Evolutionary conservation across 2,888 invertebrate genomes (phyloP), one percentile per base, ranked within the genome.

Genomic region (Agelastica alni): DNA sequence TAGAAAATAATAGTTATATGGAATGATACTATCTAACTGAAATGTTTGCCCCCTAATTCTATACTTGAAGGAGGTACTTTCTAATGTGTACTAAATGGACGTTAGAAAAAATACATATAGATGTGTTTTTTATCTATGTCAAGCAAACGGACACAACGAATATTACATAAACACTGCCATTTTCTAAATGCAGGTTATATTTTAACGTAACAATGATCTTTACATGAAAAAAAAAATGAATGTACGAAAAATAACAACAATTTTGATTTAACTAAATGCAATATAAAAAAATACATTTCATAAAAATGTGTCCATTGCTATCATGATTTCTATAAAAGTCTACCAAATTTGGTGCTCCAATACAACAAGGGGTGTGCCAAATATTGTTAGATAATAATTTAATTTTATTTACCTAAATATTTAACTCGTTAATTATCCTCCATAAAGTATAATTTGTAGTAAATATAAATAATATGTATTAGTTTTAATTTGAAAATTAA

Each of bases 391-490:
- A 66, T 60, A 56, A 66, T 59, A 53, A 59, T 52, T 56, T 37
- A 53, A 53, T 51, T 57, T 62, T 68, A 70, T 69, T 70, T 70
- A 70, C 70, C 69, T 70, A 70, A 67, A 63, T 52, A 60, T 63
- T 63, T 67, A 49, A 49, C 67, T 67, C 62, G 67, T 67, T 62
- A 66, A 63, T 62, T 62, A 66, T 67, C 70, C 70, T 70, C 70
- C 66, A 63, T 62, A 60, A 58, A 66, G 66, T 63, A 57, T 51
- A 63, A 65, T 64, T 61, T 57, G 61, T 63, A 58, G 60, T 64
- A 69, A 68, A 68, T 64, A 70, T 63, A 70, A 66, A 69, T 60
- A n/a, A n/a, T n/a, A 61, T 56, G 47, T 58, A 69, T 70, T 70
- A 70, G 69, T 70, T 64, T 41, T 55, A 51, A 59, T 62, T 61